Base-by-base conservation (phyloP, 2,113 vertebrate species). In the Notothenia coriiceps region DNA sequence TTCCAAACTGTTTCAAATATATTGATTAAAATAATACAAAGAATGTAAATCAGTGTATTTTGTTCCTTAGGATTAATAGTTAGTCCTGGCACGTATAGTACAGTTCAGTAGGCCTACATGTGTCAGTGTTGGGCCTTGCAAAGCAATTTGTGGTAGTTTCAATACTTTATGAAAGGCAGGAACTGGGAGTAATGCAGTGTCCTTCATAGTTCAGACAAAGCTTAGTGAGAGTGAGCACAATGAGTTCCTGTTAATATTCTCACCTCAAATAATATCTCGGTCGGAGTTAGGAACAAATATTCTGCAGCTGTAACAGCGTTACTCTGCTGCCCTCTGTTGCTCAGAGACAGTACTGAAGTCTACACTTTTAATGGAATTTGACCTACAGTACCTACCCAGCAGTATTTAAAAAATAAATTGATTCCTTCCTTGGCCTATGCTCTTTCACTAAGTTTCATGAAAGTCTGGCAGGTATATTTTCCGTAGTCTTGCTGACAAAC, bases 301-400 rank as follows among this genome's bases (percentile, higher is more conserved):
- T 40, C 22, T 49, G 49, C 11, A 40, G 49, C 13, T 74, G 12
- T 57, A 52, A 40, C 46, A 35, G 15, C 72, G 65, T 74, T 68
- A 7, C 49, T 80, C 59, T 88, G 77, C 83, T 89, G 77, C 88
- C 79, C 82, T 66, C 93, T 91, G 77, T 71, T 86, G 93, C 68
- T 20, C 15, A 1, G 18, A 79, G 18, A 22, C 43, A 46, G 20
- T 29, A 65, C 22, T 82, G 20, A 5, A 17, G 33, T 51, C 18
- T 25, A 17, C 15, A 46, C 60, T 46, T 12, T 10, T 62, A 15
- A 20, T 29, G 15, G 5, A 2, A 17, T 55, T 44, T 79, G 9
- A 57, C 25, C 17, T 43, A 14, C 22, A 22, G 22, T 22, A 22
- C 0, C 10, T 51, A 46, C 12, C 9, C 66, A 61, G 22, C 2